Evolutionary conservation across 2,888 invertebrate species (phyloP).

Genomic region (Frankliniella fusca): DNA sequence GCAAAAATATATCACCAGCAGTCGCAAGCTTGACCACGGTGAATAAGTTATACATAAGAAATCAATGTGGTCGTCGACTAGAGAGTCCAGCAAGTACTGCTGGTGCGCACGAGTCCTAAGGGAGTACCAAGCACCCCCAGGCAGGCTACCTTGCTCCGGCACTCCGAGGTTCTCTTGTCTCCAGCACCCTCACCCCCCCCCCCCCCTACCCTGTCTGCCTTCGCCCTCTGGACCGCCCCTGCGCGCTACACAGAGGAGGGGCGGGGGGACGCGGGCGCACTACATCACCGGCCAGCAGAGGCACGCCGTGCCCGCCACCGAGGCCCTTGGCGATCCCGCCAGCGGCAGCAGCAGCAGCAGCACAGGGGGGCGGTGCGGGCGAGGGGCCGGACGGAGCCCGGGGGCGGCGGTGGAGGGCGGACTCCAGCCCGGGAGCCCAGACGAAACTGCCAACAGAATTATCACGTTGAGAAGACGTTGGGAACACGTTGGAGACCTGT

Average conservation of each 20-base stretch:
- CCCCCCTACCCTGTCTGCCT: background rate
- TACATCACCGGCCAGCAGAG: constrained; percentile 34
- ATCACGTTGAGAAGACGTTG: no score
- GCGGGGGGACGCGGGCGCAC: constrained; percentile 10
- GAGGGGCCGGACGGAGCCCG: background rate
- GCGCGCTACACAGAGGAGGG: background rate
- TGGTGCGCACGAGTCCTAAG: no score
- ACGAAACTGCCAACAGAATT: no score
- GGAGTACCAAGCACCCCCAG: no score
- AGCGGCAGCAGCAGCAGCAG: constrained; percentile 17
- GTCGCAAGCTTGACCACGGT: background rate
- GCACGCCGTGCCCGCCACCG: constrained; percentile 14
- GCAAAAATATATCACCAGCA: no score
- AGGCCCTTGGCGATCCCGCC: background rate
- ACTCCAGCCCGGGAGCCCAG: no score
- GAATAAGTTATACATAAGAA: no score
- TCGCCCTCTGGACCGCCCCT: background rate
- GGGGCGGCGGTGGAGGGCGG: no score
- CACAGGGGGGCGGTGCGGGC: background rate
- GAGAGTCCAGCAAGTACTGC: no score
- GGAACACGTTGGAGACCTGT: no score
- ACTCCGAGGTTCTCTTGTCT: background rate
- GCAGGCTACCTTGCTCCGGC: no score
- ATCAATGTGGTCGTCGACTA: no score
- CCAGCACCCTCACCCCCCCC: background rate